Evolutionary conservation across 2,113 vertebrate genomes (phyloP).

Genomic region (Triplophysa rosa): DNA sequence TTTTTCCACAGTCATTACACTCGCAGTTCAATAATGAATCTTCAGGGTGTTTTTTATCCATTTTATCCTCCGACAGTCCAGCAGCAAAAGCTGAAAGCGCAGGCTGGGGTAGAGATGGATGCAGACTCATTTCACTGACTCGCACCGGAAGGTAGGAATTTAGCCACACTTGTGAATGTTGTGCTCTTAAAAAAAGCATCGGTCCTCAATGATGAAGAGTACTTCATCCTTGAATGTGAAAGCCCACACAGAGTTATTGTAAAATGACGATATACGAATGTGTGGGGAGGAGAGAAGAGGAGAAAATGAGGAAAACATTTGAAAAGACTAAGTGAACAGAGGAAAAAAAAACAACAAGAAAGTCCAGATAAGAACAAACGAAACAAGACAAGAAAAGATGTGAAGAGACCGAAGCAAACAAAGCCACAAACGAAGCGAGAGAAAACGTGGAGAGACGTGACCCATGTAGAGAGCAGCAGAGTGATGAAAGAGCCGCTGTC

Average conservation of each 20-base stretch:
- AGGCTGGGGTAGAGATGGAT: neutral
- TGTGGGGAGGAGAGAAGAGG: neutral
- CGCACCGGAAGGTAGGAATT: neutral
- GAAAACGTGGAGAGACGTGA: neutral
- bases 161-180: neutral
- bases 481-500: conserved; percentile 36
- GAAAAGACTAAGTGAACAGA: no score
- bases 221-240: neutral
- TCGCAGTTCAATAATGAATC: conserved; percentile 19
- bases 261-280: neutral
- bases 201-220: neutral
- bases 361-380: no score
- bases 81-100: conserved; percentile 16
- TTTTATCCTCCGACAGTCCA: neutral
- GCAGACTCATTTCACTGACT: neutral
- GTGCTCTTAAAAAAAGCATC: neutral
- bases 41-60: neutral
- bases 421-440: no score
- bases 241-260: neutral
- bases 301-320: neutral
- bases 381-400: no score
- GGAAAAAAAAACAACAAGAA: no score
- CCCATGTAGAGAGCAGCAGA: neutral
- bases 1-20: conserved; percentile 3
- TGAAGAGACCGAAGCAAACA: no score